Evolutionary conservation across 2,888 invertebrate genomes (phyloP).

Genomic region (Epinotia brunnichana): DNA sequence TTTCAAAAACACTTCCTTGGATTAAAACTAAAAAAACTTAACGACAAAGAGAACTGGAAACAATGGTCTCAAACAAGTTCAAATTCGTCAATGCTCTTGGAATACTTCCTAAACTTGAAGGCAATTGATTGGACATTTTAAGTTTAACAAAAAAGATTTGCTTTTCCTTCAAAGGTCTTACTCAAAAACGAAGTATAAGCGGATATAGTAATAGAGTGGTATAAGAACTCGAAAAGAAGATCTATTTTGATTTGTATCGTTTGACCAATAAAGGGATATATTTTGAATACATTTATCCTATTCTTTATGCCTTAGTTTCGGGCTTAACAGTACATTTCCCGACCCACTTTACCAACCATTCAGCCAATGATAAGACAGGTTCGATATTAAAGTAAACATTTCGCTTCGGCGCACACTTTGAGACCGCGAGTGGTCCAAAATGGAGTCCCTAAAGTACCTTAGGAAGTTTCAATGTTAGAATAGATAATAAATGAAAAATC

Average conservation of each 20-base stretch:
- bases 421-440: conserved; percentile 10
- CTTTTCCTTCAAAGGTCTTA: not conserved
- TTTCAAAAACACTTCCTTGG: not conserved
- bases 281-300: not conserved
- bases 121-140: conserved; percentile 5
- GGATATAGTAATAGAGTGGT: not conserved
- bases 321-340: not conserved
- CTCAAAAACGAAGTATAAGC: not conserved
- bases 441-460: conserved; percentile 1
- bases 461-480: not conserved
- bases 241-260: too few relatives aligned
- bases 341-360: conserved; percentile 1
- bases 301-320: not conserved
- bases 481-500: conserved; percentile 15
- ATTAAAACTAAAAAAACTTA: conserved; percentile 11
- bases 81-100: not conserved
- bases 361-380: not conserved
- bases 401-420: conserved; percentile 22
- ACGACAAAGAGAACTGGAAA: conserved; percentile 1
- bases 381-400: not conserved
- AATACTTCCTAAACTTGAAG: not conserved
- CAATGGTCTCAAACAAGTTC: not conserved
- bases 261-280: not conserved
- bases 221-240: too few relatives aligned
- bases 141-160: not conserved